Evolutionary conservation across 2,888 invertebrate species (phyloP), one percentile per base, ranked within the genome.

Genomic region (Drosophila recens): DNA sequence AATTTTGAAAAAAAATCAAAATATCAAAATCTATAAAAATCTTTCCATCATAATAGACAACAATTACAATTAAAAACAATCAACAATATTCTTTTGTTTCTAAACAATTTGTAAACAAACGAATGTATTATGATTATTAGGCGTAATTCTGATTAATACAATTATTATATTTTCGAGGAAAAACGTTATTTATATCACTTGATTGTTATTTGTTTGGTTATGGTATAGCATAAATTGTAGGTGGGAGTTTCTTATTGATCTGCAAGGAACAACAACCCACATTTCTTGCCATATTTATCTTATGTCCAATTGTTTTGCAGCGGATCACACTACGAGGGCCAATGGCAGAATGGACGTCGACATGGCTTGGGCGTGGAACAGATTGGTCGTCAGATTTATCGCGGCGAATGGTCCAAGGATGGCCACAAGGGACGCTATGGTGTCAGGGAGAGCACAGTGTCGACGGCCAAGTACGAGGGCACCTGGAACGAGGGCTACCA

Each of bases 391-490:
- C 99, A 99, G 97, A 94, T 98, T 82, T 99, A 99, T 94, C 95
- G 98, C 76, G 99, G 99, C 74, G 99, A 99, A 94, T 99, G 99
- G 98, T 98, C 98, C 67, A 92, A 92, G 76, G 98, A 98, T 93
- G 99, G 99, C 48, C 98, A 97, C 94, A 99, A 99, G 93, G 99
- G 99, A 56, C 96, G 99, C 79, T 99, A 99, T 93, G 99, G 99
- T 42, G 98, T 99, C 61, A 95, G 99, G 66, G 98, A 98, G 93
- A 98, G 98, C 90, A 96, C 97, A 75, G 97, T 98, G 75, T 98
- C 98, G 85, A 97, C 97, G 84, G 98, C 98, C 90, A 97, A 97
- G 93, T 98, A 98, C 94, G 98, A 98, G 93, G 98, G 98, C 90
- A 98, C 98, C 75, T 99, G 99, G 99, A 98, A 99, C 82, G 97